Evolutionary conservation across 2,113 vertebrate species (phyloP).

Genomic region (Podarcis cretensis): DNA sequence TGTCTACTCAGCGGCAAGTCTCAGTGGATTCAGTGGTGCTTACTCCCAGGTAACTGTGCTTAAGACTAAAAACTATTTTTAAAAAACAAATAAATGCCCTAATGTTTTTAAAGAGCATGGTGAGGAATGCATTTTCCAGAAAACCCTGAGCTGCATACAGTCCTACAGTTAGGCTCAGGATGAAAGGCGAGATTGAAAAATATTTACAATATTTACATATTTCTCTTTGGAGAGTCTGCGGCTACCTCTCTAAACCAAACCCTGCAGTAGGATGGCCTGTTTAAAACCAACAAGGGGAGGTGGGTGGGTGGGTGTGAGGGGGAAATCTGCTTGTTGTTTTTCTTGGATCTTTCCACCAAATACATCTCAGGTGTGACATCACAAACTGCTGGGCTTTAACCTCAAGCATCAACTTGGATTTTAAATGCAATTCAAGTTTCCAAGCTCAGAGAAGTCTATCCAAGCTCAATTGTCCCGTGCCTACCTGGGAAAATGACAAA

Average conservation of each 20-base stretch:
- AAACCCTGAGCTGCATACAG: constrained; percentile 21
- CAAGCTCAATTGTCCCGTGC: background rate
- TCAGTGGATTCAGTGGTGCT: background rate
- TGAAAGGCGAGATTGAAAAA: constrained; percentile 36
- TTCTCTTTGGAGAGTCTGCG: constrained; percentile 18
- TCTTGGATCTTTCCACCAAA: constrained; percentile 8
- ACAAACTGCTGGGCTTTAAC: background rate
- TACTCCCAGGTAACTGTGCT: too few species aligned
- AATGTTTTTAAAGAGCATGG: background rate
- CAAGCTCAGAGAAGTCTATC: background rate
- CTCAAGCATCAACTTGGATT: background rate
- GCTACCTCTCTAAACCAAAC: constrained; percentile 42
- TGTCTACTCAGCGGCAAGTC: background rate
- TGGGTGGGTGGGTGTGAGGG: background rate
- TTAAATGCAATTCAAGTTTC: background rate
- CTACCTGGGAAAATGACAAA: background rate
- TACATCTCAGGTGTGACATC: background rate
- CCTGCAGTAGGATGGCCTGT: background rate
- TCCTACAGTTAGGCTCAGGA: constrained; percentile 3
- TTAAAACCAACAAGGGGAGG: background rate
- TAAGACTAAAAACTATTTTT: constrained; percentile 44
- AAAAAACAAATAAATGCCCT: constrained; percentile 1
- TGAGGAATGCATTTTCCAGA: background rate
- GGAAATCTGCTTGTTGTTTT: constrained; percentile 23
- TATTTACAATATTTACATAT: constrained; percentile 31